phyloP scores from a whole-genome alignment of 2,888 invertebrate species.

The Heliothis peltigera region DNA sequence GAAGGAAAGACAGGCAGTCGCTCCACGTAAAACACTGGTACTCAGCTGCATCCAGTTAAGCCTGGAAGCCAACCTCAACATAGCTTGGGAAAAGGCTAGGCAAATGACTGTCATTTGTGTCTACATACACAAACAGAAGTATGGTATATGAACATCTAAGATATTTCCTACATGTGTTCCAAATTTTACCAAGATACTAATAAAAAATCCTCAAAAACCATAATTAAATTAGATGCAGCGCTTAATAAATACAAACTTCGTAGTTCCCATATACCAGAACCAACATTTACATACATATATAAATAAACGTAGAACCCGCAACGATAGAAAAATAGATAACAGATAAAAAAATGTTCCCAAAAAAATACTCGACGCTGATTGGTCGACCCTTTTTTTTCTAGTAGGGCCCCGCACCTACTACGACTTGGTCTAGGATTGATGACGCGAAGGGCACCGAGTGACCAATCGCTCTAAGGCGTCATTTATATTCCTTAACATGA shows the following conservation, averaged over 20 bases:
- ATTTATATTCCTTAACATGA: constrained; percentile 7
- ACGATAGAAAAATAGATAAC: constrained; percentile 39
- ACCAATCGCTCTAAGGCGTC: constrained; percentile 18
- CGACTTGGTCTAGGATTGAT: constrained; percentile 21
- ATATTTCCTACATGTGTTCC: too few relatives aligned
- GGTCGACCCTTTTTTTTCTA: constrained; percentile 36
- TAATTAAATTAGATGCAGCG: neutral
- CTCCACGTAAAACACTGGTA: too few relatives aligned
- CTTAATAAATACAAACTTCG: neutral
- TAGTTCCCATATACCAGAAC: neutral
- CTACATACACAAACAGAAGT: too few relatives aligned
- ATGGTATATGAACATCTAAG: too few relatives aligned
- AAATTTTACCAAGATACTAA: too few relatives aligned
- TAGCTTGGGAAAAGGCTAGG: too few relatives aligned
- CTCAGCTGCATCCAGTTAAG: too few relatives aligned
- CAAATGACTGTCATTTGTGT: too few relatives aligned
- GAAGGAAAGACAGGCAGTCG: too few relatives aligned
- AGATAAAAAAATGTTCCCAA: constrained; percentile 24
- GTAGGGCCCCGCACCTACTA: constrained; percentile 9
- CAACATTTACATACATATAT: constrained; percentile 2
- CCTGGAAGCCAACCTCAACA: too few relatives aligned
- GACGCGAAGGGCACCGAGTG: constrained; percentile 19
- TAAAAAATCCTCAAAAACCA: too few relatives aligned
- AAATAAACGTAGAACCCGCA: constrained; percentile 12
- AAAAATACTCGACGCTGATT: constrained; percentile 31